These are phyloP conservation scores for Elaphurus davidianus DNA, from an alignment of 2,113 vertebrate species.

Conservation along the genomic window DNA sequence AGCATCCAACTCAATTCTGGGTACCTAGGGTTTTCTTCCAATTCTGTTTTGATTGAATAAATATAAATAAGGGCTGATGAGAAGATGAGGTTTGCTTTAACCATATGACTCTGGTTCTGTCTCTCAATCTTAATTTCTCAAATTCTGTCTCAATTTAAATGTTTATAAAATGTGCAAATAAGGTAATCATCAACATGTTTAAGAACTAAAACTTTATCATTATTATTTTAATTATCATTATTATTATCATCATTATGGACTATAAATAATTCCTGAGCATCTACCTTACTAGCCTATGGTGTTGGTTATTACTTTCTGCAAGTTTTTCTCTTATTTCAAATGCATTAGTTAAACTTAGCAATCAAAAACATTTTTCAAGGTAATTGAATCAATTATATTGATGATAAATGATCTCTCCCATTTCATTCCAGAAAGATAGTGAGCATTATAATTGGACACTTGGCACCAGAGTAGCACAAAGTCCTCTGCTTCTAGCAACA, in stretches of 20 bases:
- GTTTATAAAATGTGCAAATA: not conserved
- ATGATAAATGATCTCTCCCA: not conserved
- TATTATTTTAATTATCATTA: not conserved
- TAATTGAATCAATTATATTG: not conserved
- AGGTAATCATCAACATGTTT: too few species aligned
- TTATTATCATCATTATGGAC: not conserved
- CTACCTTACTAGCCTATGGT: not conserved
- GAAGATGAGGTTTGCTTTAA: not conserved
- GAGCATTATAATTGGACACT: not conserved
- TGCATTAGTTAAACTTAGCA: too few species aligned
- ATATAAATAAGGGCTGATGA: not conserved
- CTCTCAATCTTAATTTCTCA: too few species aligned
- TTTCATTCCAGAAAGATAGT: not conserved
- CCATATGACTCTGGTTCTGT: not conserved
- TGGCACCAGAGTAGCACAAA: not conserved
- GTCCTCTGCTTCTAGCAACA: not conserved
- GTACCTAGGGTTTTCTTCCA: not conserved
- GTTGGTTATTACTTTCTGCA: not conserved
- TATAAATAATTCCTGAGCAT: not conserved
- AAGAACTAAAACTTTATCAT: not conserved
- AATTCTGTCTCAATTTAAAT: not conserved
- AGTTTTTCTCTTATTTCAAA: not conserved
- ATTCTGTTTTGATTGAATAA: not conserved
- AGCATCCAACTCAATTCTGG: too few species aligned
- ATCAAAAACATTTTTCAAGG: not conserved